These are phyloP conservation scores for Goniozus legneri DNA, from an alignment of 1,140 invertebrate species.

Conservation along the genomic window DNA sequence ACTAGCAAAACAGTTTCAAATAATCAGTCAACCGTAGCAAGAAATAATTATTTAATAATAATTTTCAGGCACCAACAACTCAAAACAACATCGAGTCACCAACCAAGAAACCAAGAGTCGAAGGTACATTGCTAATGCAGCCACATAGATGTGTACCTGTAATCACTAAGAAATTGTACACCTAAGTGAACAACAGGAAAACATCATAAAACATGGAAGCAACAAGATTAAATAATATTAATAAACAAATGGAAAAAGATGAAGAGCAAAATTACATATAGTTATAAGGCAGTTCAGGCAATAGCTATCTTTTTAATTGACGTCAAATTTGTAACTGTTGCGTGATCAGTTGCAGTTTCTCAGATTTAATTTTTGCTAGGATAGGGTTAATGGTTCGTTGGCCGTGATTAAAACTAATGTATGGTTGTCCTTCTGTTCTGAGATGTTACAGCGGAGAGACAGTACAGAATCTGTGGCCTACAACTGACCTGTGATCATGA, in stretches of 20 bases:
- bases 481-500: conserved; percentile 55
- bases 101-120: conserved; percentile 40
- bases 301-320: conserved; percentile 32
- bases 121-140: conserved; percentile 49
- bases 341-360: conserved; percentile 25
- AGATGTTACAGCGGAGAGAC: conserved; percentile 56
- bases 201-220: conserved; percentile 33
- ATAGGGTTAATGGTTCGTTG: conserved; percentile 41
- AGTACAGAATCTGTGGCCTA: conserved; percentile 56
- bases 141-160: conserved; percentile 18
- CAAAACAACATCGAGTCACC: conserved; percentile 39
- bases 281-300: conserved; percentile 30
- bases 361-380: conserved; percentile 37
- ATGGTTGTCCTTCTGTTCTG: conserved; percentile 57
- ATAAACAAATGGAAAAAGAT: conserved; percentile 33
- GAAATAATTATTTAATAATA: conserved; percentile 7
- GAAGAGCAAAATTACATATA: conserved; percentile 25
- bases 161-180: conserved; percentile 22
- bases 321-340: conserved; percentile 30
- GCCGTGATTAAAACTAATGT: conserved; percentile 53
- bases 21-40: neutral
- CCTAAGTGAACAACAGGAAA: conserved; percentile 32
- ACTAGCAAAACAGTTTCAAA: neutral
- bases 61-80: conserved; percentile 28
- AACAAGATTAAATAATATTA: conserved; percentile 35